Evolutionary conservation across 2,797 vertebrate genomes (phyloP).

Genomic region (Channa striata): DNA sequence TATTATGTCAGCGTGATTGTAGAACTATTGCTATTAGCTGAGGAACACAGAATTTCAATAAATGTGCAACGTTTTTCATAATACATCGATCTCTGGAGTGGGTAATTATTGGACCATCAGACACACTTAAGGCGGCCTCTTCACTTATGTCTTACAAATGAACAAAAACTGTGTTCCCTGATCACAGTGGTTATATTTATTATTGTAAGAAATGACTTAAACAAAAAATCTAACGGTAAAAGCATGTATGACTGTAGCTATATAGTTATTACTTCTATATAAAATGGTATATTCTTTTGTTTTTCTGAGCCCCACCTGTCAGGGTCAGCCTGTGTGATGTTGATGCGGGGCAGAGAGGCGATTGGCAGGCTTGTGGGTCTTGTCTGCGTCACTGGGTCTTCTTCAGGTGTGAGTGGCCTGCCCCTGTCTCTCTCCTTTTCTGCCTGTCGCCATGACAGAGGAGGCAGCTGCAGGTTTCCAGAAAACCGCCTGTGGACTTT

Average conservation of each 20-base stretch:
- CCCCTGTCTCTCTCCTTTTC: constrained; percentile 83
- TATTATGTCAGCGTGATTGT: too few relatives aligned
- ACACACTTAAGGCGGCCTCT: too few relatives aligned
- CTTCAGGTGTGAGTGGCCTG: constrained; percentile 86
- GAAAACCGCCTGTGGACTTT: constrained; percentile 91
- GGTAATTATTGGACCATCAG: too few relatives aligned
- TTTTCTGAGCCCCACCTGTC: constrained; percentile 84
- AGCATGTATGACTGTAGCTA: not conserved
- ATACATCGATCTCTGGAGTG: too few relatives aligned
- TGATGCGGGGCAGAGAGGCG: constrained; percentile 89
- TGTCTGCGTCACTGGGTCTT: constrained; percentile 74
- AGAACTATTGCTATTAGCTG: too few relatives aligned
- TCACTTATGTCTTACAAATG: constrained; percentile 7
- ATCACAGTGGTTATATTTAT: not conserved
- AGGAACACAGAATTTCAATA: too few relatives aligned
- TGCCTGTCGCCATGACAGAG: constrained; percentile 90
- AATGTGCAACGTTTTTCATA: too few relatives aligned
- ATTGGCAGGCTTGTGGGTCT: constrained; percentile 92
- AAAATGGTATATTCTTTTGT: not conserved
- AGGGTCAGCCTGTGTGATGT: constrained; percentile 91
- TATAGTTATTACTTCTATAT: not conserved
- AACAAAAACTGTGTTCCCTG: constrained; percentile 5
- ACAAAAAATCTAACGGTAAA: constrained; percentile 28
- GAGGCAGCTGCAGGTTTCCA: constrained; percentile 92
- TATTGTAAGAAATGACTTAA: not conserved